Percentiles rank a stretch among this genome's conserved stretches.
Evolutionary conservation across 2,888 invertebrate genomes (phyloP).

Genomic region (Argyresthia albistria): DNA sequence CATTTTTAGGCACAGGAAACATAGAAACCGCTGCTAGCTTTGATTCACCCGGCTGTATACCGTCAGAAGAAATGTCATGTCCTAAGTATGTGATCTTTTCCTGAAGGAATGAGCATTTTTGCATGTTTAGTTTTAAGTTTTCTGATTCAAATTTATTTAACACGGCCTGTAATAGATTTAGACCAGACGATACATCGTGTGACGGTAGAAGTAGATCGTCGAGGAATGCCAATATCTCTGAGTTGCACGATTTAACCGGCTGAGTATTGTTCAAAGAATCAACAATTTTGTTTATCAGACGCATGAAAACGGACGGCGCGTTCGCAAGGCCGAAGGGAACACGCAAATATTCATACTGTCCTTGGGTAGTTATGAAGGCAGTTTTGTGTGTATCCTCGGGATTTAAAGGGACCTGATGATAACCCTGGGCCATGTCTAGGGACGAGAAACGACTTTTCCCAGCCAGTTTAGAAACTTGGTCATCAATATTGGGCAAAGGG

Average conservation of each 20-base stretch:
- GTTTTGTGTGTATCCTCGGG: conserved; percentile 14
- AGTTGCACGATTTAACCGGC: too few species aligned
- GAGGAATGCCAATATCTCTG: conserved; percentile 7
- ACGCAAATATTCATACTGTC: conserved; percentile 15
- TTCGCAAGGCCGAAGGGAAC: conserved; percentile 18
- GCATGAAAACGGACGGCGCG: conserved; percentile 10
- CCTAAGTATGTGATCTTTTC: conserved; percentile 1
- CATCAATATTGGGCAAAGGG: conserved; percentile 19
- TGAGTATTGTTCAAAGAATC: conserved; percentile 1
- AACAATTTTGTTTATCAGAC: conserved; percentile 9
- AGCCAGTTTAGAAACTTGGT: conserved; percentile 14
- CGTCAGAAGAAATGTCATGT: conserved; percentile 1
- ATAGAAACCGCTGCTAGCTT: conserved; percentile 5
- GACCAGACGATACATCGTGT: neutral
- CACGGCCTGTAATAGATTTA: neutral
- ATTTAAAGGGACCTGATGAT: conserved; percentile 13
- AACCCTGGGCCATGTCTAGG: conserved; percentile 15
- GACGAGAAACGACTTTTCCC: conserved; percentile 16
- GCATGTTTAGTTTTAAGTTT: conserved; percentile 1
- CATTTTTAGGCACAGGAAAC: conserved; percentile 10
- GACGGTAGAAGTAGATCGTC: conserved; percentile 14
- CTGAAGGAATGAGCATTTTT: conserved; percentile 3
- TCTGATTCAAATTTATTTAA: neutral
- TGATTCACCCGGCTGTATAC: conserved; percentile 3
- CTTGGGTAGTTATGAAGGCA: conserved; percentile 15